Evolutionary conservation across 2,888 invertebrate species (phyloP).

Genomic region (Maniola hyperantus): DNA sequence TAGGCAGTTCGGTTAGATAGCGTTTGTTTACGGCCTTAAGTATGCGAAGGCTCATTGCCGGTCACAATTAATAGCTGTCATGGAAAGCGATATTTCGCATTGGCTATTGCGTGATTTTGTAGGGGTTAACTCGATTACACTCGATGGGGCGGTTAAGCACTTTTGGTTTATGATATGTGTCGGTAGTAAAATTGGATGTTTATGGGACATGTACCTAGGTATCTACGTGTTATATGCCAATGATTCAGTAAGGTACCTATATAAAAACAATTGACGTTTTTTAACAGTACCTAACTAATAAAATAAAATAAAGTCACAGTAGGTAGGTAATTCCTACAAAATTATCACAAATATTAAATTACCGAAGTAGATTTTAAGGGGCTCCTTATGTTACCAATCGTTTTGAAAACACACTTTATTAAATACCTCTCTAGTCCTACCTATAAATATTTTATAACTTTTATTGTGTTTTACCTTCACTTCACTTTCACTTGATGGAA

Average conservation of each 20-base stretch:
- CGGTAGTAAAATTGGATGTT: constrained; percentile 40
- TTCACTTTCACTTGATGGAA: too few relatives aligned
- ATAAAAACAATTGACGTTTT: not conserved
- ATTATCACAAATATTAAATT: too few relatives aligned
- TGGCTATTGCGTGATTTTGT: constrained; percentile 62
- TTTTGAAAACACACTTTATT: too few relatives aligned
- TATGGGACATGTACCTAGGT: constrained; percentile 6
- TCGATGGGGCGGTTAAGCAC: constrained; percentile 59
- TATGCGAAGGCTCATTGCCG: constrained; percentile 62
- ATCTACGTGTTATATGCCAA: not conserved
- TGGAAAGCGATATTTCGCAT: constrained; percentile 69
- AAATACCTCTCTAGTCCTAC: too few relatives aligned
- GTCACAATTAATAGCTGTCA: constrained; percentile 63
- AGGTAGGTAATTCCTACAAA: too few relatives aligned
- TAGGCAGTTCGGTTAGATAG: constrained; percentile 58
- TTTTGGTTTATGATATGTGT: constrained; percentile 49
- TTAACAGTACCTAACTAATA: too few relatives aligned
- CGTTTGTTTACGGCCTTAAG: constrained; percentile 64
- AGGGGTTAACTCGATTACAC: constrained; percentile 71
- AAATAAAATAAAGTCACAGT: too few relatives aligned
- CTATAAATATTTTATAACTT: too few relatives aligned
- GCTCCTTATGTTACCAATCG: too few relatives aligned
- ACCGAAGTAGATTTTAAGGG: too few relatives aligned
- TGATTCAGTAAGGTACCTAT: not conserved
- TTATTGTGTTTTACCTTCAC: too few relatives aligned